A percentile compares a stretch with the other conserved stretches of the same genome.
phyloP scores from a whole-genome alignment of 1,140 invertebrate species.

The Cardiocondyla obscurior region DNA sequence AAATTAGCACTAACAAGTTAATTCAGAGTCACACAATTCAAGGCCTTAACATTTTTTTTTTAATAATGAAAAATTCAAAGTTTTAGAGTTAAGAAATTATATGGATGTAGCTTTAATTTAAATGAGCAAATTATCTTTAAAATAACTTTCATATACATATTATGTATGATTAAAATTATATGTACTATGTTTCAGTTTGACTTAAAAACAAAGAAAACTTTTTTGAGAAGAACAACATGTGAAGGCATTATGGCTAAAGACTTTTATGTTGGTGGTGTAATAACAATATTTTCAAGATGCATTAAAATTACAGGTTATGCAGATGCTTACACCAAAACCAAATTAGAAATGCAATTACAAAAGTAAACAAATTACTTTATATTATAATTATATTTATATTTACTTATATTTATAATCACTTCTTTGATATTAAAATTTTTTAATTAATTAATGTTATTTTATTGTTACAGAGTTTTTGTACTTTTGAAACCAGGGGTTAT shows the following conservation, averaged over 20 bases:
- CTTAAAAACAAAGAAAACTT: slow-evolving; percentile 88
- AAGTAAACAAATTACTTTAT: slow-evolving; percentile 82
- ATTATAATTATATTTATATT: no score
- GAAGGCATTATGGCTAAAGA: slow-evolving; percentile 87
- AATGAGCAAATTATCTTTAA: no score
- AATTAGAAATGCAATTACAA: slow-evolving; percentile 86
- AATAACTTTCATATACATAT: no score
- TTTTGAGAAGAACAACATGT: slow-evolving; percentile 90
- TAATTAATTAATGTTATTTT: slow-evolving; percentile 28
- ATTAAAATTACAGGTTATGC: slow-evolving; percentile 92
- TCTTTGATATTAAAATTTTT: slow-evolving; percentile 13
- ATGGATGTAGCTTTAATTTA: no score
- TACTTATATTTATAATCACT: no score
- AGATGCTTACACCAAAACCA: slow-evolving; percentile 87
- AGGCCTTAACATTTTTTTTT: background rate
- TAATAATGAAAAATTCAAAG: background rate
- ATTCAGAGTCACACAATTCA: background rate
- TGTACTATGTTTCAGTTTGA: slow-evolving; percentile 87
- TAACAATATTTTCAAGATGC: slow-evolving; percentile 91
- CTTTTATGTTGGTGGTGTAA: slow-evolving; percentile 90
- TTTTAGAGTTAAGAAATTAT: background rate
- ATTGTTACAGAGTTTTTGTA: slow-evolving; percentile 88
- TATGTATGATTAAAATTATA: no score
- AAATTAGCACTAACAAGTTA: background rate
- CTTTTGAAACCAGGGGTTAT: slow-evolving; percentile 90